These are phyloP conservation scores for Drosophila pruinosa DNA, from an alignment of 1,140 invertebrate genomes.

Conservation along the genomic window DNA sequence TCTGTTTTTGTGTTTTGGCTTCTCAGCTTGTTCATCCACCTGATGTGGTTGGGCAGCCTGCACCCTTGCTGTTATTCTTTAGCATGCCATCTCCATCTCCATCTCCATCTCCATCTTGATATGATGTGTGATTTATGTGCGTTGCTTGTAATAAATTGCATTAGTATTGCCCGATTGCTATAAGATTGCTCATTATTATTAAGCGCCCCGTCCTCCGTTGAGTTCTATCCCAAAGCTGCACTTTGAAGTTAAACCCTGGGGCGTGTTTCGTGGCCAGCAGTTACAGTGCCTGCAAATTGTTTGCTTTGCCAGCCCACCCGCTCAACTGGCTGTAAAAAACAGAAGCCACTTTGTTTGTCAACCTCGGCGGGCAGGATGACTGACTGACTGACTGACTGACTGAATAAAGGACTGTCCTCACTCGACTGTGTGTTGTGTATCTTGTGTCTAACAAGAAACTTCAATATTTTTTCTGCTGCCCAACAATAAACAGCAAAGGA, in stretches of 20 bases:
- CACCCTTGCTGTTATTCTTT: background rate
- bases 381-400: background rate
- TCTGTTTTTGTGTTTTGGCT: background rate
- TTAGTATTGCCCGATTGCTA: constrained; percentile 44
- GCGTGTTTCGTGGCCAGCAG: constrained; percentile 21
- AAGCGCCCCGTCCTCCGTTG: background rate
- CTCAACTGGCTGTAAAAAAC: constrained; percentile 40
- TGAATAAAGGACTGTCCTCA: constrained; percentile 16
- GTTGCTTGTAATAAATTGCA: constrained; percentile 60
- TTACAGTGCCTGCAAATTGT: constrained; percentile 23
- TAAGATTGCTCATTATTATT: constrained; percentile 45
- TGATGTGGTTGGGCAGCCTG: background rate
- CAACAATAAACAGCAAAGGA: constrained; percentile 55
- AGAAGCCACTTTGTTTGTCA: constrained; percentile 72
- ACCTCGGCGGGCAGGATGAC: constrained; percentile 35
- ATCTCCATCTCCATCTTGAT: background rate
- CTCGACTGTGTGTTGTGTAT: constrained; percentile 22
- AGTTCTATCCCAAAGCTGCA: constrained; percentile 17
- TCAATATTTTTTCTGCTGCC: constrained; percentile 72
- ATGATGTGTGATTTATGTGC: constrained; percentile 55
- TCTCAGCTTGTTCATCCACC: background rate
- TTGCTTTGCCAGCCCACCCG: constrained; percentile 19
- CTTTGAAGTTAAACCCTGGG: constrained; percentile 27
- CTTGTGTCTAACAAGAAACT: constrained; percentile 69
- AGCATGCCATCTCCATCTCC: constrained; percentile 17